Percentiles rank a stretch among this genome's conserved stretches.
Evolutionary conservation across 2,888 invertebrate genomes (phyloP).

Genomic region (Sycophila texana): DNA sequence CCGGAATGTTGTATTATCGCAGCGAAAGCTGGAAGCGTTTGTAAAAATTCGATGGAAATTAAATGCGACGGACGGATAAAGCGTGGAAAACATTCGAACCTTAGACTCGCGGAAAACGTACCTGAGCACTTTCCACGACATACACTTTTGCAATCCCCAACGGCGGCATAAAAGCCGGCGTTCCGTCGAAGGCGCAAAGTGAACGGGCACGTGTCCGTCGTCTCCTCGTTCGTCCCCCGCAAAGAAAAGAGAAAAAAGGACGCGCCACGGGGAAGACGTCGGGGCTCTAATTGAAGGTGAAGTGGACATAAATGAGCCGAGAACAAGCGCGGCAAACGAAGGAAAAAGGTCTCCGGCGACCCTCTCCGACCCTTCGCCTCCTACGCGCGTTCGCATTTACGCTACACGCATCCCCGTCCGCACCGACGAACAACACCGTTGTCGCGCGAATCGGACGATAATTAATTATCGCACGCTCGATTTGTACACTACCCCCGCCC

Average conservation of each 20-base stretch:
- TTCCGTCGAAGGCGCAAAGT: slow-evolving; percentile 1
- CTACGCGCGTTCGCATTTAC: background rate
- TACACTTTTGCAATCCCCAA: no score
- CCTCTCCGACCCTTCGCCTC: background rate
- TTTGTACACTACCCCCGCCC: background rate
- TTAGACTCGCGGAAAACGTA: no score
- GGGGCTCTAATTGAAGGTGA: slow-evolving; percentile 52
- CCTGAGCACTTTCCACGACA: no score
- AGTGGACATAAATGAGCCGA: slow-evolving; percentile 49
- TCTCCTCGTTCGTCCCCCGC: background rate
- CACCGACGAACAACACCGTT: background rate
- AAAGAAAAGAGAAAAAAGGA: background rate
- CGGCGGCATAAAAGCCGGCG: background rate
- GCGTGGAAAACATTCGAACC: no score
- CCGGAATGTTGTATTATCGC: no score
- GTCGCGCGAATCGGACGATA: slow-evolving; percentile 24
- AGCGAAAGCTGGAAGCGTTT: no score
- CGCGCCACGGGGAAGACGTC: background rate
- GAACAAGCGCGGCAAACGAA: slow-evolving; percentile 44
- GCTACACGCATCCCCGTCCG: background rate
- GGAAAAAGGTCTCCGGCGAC: background rate
- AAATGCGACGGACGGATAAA: no score
- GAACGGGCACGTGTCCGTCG: slow-evolving; percentile 17
- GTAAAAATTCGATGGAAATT: no score
- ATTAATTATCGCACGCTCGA: slow-evolving; percentile 42